Evolutionary conservation across 2,797 vertebrate species (phyloP), one percentile per base, ranked within the genome.

Genomic region (Malurus splendens): DNA sequence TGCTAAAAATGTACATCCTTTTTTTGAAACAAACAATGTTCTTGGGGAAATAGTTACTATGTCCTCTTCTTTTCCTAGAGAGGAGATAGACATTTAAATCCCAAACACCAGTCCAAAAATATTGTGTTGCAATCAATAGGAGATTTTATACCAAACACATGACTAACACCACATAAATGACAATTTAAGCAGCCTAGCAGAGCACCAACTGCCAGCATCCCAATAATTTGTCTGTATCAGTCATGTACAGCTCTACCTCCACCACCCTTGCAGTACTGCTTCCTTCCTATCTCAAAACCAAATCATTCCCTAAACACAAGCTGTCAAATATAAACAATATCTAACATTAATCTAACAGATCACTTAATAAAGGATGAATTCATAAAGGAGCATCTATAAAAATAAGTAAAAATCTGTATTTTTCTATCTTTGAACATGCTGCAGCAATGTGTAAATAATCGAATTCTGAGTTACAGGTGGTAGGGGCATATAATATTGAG

Each of bases 1-100:
- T 92, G 98, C 96, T 27, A 99, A 96, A 96, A 99, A 99, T 3
- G 96, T 98, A 95, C 95, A 98, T 41, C 98, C 98, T n/a, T 97
- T 83, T 36, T 87, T 96, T 60, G 98, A 96, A 78, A 98, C 86
- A 95, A 99, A 98, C 96, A 98, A 89, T 23, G 97, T 94, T 62
- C 99, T 98, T 18, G 99, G 98, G 88, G 98, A 98, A 90, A 99
- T 95, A 5, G 95, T 97, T 87, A 98, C 80, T 82, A 96, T 55
- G 56, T 98, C 97, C 9, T 96, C 96, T 71, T 98, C 97, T 84
- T 97, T 96, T 90, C 98, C 99, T 99, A 85, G 30, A 85, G 23
- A 30, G 33, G 18, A 80, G 38, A 62, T 2, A 79, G 10, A 76
- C 10, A 66, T 57, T 45, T 61, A 70, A 61, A 33, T 55, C 10